Percentiles rank a stretch among this genome's conserved stretches.
Conservation (phyloP, 2,113 vertebrate genomes). For the Heterotilapia buettikoferi region DNA sequence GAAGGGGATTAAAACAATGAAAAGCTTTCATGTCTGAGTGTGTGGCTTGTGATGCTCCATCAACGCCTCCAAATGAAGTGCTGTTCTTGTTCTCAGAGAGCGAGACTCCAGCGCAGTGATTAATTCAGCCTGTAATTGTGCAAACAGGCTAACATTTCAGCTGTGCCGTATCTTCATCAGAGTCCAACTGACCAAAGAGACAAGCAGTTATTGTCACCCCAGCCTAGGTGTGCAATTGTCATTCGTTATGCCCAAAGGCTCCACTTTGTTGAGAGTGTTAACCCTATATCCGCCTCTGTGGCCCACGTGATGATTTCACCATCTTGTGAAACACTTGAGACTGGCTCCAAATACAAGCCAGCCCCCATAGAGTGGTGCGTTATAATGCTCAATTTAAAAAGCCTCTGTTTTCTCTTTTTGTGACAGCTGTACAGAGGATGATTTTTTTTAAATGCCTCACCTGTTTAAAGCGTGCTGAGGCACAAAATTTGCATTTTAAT, state of each 20-base stretch:
- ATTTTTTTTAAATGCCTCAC: background rate
- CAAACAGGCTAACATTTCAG: background rate
- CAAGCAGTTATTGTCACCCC: background rate
- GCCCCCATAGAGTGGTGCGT: accelerated
- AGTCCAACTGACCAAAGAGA: background rate
- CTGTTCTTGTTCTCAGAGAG: background rate
- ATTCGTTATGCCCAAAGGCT: background rate
- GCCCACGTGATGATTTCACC: background rate
- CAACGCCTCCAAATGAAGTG: background rate
- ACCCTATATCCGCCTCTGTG: background rate
- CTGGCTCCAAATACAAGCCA: background rate
- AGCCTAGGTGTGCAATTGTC: background rate
- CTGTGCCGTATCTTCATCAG: background rate
- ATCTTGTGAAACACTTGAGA: background rate
- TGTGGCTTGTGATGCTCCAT: background rate
- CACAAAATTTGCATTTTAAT: no score
- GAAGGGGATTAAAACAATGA: background rate
- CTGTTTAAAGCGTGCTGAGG: background rate
- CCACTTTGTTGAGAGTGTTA: accelerated
- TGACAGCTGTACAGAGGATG: background rate
- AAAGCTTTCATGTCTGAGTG: background rate
- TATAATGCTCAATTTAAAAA: background rate
- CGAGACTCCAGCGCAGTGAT: background rate
- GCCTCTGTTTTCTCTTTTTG: background rate
- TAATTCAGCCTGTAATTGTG: background rate